Evolutionary conservation across 2,113 vertebrate genomes (phyloP).

Genomic region (Thamnaconus septentrionalis): DNA sequence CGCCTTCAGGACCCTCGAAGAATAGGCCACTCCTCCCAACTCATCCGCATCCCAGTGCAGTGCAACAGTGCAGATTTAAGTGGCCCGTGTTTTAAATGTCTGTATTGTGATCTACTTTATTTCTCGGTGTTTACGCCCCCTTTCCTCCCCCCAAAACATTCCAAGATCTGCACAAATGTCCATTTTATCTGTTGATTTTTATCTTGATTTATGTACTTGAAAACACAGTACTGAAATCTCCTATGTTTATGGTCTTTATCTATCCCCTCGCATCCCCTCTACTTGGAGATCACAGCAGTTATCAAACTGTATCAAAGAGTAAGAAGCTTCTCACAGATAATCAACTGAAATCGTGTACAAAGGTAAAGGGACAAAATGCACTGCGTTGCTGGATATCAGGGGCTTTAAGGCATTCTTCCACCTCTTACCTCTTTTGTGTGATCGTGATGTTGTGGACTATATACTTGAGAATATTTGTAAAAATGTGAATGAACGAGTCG

Average conservation of each 20-base stretch:
- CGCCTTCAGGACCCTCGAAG: slow-evolving; percentile 92
- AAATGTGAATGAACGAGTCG: slow-evolving; percentile 54
- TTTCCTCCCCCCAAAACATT: slow-evolving; percentile 37
- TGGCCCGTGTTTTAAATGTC: slow-evolving; percentile 30
- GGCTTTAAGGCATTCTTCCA: slow-evolving; percentile 33
- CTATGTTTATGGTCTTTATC: too few relatives aligned
- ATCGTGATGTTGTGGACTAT: slow-evolving; percentile 54
- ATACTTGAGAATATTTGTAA: slow-evolving; percentile 49
- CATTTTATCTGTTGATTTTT: slow-evolving; percentile 17
- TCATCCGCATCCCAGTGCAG: slow-evolving; percentile 13
- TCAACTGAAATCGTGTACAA: slow-evolving; percentile 35
- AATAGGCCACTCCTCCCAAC: slow-evolving; percentile 70
- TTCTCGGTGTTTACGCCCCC: slow-evolving; percentile 41
- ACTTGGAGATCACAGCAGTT: not conserved
- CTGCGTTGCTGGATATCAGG: slow-evolving; percentile 29
- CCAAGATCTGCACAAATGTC: slow-evolving; percentile 31
- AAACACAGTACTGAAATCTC: too few relatives aligned
- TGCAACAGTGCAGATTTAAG: slow-evolving; percentile 36
- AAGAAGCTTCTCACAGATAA: slow-evolving; percentile 15
- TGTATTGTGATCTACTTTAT: slow-evolving; percentile 27
- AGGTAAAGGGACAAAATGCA: slow-evolving; percentile 50
- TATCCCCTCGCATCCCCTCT: too few relatives aligned
- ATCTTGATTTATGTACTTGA: slow-evolving; percentile 8
- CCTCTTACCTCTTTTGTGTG: slow-evolving; percentile 56
- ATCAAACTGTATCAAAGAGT: slow-evolving; percentile 25